Conservation (phyloP, 2,888 invertebrate genomes). For the Gasteruption jaculator region DNA sequence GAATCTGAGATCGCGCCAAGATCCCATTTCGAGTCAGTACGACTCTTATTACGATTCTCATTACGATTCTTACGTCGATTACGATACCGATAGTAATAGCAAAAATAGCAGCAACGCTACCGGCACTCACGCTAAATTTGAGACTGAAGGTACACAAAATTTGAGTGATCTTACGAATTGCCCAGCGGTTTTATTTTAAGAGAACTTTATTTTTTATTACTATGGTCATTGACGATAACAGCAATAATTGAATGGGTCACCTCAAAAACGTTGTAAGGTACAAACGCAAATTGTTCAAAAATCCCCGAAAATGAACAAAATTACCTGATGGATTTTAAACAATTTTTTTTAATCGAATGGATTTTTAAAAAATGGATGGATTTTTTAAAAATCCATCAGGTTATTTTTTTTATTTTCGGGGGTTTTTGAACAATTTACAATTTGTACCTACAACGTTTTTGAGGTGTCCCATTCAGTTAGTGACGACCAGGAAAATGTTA, state of each 20-base stretch:
- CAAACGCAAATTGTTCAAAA: slow-evolving; percentile 3
- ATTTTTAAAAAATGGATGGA: too few relatives aligned
- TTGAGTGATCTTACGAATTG: too few relatives aligned
- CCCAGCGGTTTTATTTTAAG: too few relatives aligned
- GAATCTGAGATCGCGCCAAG: too few relatives aligned
- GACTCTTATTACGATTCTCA: slow-evolving; percentile 37
- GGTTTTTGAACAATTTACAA: too few relatives aligned
- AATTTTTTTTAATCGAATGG: background rate
- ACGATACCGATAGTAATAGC: slow-evolving; percentile 33
- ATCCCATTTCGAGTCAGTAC: slow-evolving; percentile 28
- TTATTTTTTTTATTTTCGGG: too few relatives aligned
- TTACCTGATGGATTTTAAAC: background rate
- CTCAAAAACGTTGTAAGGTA: too few relatives aligned
- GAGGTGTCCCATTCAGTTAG: too few relatives aligned
- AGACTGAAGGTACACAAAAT: slow-evolving; percentile 24
- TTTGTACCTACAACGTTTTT: too few relatives aligned
- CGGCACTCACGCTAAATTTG: slow-evolving; percentile 28
- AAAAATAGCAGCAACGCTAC: slow-evolving; percentile 29
- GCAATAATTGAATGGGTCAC: background rate
- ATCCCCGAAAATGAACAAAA: background rate
- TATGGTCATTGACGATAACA: background rate
- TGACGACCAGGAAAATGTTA: too few relatives aligned
- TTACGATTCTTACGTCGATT: slow-evolving; percentile 44
- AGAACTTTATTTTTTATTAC: too few relatives aligned
- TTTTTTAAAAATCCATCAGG: too few relatives aligned